Evolutionary conservation across 2,888 invertebrate genomes (phyloP), one percentile per base, ranked within the genome.

Genomic region (Sinentomon sp.): DNA sequence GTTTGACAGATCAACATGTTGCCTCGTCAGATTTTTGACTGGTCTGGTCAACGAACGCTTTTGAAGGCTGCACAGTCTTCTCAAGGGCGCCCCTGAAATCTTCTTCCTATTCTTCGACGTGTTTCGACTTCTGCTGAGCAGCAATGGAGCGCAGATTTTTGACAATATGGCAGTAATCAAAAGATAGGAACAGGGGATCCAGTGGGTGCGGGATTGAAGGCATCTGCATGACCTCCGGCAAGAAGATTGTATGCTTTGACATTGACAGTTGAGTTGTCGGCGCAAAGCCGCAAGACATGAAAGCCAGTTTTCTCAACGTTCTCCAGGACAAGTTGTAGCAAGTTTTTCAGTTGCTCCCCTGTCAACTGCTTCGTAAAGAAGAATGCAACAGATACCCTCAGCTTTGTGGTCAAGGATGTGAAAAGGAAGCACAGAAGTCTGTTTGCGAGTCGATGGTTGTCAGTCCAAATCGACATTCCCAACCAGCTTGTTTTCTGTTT

Each of bases 121-220:
- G n/a, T n/a, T n/a, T n/a, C n/a, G n/a, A n/a, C n/a, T n/a, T n/a
- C n/a, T n/a, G n/a, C n/a, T n/a, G n/a, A n/a, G n/a, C n/a, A n/a
- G n/a, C n/a, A n/a, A n/a, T n/a, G n/a, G n/a, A n/a, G n/a, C 39
- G 27, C 2, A 33, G 3, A 19, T 39, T 39, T 26, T 39, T 39
- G 2, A 38, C 1, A 9, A 39, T 34, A 19, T 39, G 37, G 28
- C 39, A 38, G 2, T 20, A 21, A 21, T 39, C 39, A 28, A 34
- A 39, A 16, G 30, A 24, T 3, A 38, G 20, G 28, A 36, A 39
- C 13, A 37, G 17, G 2, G 13, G n/a, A 5, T 30, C 17, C 5
- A 21, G n/a, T 3, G 35, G 35, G 18, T 39, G 37, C 1, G n/a
- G 7, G 9, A 32, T 34, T 18, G 17, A 13, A 5, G 31, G 30